Conservation (phyloP, 2,888 invertebrate species). For the Standfussiana lucernea region DNA sequence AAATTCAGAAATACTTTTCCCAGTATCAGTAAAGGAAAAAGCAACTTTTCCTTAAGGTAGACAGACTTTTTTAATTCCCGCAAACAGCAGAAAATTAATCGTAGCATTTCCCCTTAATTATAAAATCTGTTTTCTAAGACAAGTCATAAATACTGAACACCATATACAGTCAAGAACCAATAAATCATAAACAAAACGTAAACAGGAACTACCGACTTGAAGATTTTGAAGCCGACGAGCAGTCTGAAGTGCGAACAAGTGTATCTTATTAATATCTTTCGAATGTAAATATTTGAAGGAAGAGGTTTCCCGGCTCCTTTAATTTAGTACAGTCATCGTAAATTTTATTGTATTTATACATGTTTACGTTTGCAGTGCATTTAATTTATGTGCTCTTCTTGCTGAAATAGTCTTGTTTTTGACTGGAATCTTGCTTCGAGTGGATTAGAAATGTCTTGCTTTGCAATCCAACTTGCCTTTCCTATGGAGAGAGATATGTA, state of each 20-base stretch:
- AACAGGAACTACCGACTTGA: constrained; percentile 56
- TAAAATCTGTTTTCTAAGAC: background rate
- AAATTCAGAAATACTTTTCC: background rate
- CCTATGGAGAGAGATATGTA: background rate
- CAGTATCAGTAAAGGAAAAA: background rate
- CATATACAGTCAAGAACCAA: constrained; percentile 47
- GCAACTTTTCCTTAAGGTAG: background rate
- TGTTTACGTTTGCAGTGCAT: constrained; percentile 14
- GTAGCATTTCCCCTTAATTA: background rate
- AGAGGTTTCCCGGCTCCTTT: constrained; percentile 58
- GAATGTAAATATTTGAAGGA: constrained; percentile 57
- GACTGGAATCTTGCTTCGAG: background rate
- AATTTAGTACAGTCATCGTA: constrained; percentile 46
- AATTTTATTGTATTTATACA: constrained; percentile 47
- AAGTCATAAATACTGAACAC: constrained; percentile 15
- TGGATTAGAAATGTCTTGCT: background rate
- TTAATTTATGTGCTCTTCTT: constrained; percentile 35
- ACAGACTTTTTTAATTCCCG: background rate
- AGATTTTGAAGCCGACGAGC: constrained; percentile 56
- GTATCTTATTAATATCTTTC: constrained; percentile 68
- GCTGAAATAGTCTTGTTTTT: constrained; percentile 25
- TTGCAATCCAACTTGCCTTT: background rate
- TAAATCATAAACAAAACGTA: constrained; percentile 71
- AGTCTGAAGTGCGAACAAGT: constrained; percentile 73
- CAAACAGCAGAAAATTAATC: background rate